A percentile compares a stretch with the other conserved stretches of the same genome.
These are phyloP conservation scores for Xylocampa areola DNA, from an alignment of 2,888 invertebrate genomes.

Conservation along the genomic window DNA sequence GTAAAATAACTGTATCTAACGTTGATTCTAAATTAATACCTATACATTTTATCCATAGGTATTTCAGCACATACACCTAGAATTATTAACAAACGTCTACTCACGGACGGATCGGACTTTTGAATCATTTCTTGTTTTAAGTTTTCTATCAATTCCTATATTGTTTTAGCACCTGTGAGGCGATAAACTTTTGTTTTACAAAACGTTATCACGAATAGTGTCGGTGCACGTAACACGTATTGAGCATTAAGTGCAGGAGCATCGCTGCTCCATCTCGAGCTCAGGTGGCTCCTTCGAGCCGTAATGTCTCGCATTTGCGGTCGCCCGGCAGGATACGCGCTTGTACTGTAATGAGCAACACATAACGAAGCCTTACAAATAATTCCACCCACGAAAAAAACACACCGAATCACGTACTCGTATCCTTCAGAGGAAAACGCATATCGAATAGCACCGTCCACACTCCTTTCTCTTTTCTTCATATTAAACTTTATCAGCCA, in stretches of 20 bases:
- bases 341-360: conserved; percentile 89
- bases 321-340: conserved; percentile 87
- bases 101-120: too few relatives aligned
- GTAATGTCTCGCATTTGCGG: conserved; percentile 88
- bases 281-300: conserved; percentile 78
- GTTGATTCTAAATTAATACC: too few relatives aligned
- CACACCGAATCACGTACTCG: conserved; percentile 87
- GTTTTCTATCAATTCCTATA: conserved; percentile 7
- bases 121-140: background rate
- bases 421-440: conserved; percentile 88
- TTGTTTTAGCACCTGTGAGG: conserved; percentile 43
- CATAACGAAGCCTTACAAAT: conserved; percentile 89
- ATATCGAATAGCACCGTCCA: conserved; percentile 84
- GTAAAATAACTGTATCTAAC: too few relatives aligned
- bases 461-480: conserved; percentile 71
- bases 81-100: too few relatives aligned
- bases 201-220: conserved; percentile 55
- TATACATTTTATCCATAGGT: too few relatives aligned
- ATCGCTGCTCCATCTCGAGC: conserved; percentile 68
- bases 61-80: too few relatives aligned
- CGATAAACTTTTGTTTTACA: conserved; percentile 65
- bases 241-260: conserved; percentile 72
- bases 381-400: conserved; percentile 89
- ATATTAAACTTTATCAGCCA: conserved; percentile 32
- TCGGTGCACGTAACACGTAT: conserved; percentile 76